Conservation (phyloP, 2,797 vertebrate species). For the Falco berigora region DNA sequence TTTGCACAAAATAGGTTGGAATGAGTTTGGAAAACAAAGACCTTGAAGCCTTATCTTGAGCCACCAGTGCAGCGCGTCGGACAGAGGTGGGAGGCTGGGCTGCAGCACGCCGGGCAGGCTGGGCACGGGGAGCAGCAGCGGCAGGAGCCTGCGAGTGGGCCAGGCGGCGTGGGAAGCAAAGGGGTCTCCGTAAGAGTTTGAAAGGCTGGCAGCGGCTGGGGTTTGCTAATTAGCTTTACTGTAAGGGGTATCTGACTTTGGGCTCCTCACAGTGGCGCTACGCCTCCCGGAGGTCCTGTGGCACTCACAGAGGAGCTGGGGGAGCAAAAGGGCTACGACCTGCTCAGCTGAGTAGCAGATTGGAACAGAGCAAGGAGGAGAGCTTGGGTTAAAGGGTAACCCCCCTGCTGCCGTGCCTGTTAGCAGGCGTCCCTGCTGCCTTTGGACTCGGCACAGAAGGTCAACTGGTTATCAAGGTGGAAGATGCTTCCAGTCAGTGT, state of each 20-base stretch:
- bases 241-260: not conserved
- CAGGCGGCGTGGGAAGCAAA: fast-evolving
- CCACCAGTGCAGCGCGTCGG: not conserved
- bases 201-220: not conserved
- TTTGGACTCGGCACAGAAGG: not conserved
- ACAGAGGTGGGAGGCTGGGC: not conserved
- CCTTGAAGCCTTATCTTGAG: constrained; percentile 28
- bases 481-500: not conserved
- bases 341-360: not conserved
- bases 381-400: constrained; percentile 16
- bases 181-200: not conserved
- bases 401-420: not conserved
- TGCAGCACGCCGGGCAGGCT: not conserved
- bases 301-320: not conserved
- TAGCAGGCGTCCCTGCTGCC: not conserved
- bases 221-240: not conserved
- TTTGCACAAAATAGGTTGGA: not conserved
- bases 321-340: not conserved
- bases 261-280: fast-evolving
- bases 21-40: not conserved
- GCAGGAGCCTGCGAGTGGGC: not conserved
- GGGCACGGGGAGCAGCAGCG: fast-evolving
- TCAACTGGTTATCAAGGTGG: not conserved
- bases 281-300: not conserved
- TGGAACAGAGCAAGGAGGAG: not conserved